Base-by-base conservation (phyloP, 2,113 vertebrate species). In the Amazona vittata region DNA sequence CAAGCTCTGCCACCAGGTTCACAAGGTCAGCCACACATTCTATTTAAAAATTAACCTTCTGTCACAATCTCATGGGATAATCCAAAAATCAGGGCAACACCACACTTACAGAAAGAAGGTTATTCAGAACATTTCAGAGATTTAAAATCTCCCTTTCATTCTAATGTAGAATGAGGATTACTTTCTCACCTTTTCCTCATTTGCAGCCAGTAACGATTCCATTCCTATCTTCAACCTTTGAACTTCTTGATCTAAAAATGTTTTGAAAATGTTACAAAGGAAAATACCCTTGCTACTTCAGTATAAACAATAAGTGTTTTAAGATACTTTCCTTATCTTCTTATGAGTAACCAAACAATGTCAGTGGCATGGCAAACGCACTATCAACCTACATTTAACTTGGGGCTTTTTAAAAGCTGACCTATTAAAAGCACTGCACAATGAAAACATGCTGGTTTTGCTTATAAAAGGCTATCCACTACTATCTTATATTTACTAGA, bases 161-260 rank as follows among this genome's bases (percentile, higher is more conserved):
- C 69, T 90, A 49, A 29, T 2, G 2, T 2, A 69, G 41, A 83
- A 55, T 1, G 2, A 64, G 21, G 25, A 80, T 46, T 76, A 11
- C 78, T 80, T 88, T 67, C 97, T 98, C 92, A 99, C 99, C 98
- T 99, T 99, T 97, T 99, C 99, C 95, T 99, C 98, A 91, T 99
- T 99, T 86, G 99, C 98, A 91, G 98, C 97, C 63, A 99, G 77
- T 59, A 99, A 95, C 0, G 98, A 98, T 92, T 99, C 99, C 98
- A 99, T 99, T 68, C 99, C 99, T 80, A 97, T 97, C 96, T 98
- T 99, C 94, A 99, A 95, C 82, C 96, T 97, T 39, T 99, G 99
- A 83, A 99, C 97, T 96, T 99, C 99, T 97, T 99, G 98, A 95
- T 99, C 99, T 99, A 97, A 85, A 98, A 96, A 92, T 29, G 41